Conservation (phyloP, 2,797 vertebrate genomes). For the Acrossocheilus fasciatus region DNA sequence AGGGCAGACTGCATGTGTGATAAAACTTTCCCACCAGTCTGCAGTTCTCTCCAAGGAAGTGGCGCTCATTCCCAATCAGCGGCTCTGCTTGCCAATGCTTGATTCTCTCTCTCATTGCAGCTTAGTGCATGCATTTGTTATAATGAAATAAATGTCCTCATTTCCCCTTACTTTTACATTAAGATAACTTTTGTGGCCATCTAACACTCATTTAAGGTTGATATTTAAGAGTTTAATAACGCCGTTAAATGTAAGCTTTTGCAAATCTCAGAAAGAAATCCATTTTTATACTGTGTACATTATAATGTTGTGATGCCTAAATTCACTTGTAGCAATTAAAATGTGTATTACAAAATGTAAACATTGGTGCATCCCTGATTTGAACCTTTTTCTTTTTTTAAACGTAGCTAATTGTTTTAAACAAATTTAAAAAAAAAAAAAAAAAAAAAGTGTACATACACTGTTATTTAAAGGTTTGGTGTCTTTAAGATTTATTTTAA, state of each 20-base stretch:
- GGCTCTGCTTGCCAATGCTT: constrained; percentile 28
- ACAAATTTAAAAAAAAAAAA: too few relatives aligned
- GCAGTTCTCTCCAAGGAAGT: constrained; percentile 51
- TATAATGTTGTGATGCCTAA: background rate
- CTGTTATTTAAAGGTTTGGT: background rate
- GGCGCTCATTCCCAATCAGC: constrained; percentile 34
- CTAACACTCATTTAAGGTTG: too few relatives aligned
- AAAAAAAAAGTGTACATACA: background rate
- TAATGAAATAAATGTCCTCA: background rate
- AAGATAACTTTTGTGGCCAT: too few relatives aligned
- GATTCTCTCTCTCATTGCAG: background rate
- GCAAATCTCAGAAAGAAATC: too few relatives aligned
- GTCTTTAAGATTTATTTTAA: background rate
- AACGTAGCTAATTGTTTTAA: too few relatives aligned
- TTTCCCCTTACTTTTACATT: background rate
- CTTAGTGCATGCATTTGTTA: background rate
- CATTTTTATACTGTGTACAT: too few relatives aligned
- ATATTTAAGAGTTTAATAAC: too few relatives aligned
- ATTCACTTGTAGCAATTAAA: background rate
- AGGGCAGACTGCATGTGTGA: constrained; percentile 43
- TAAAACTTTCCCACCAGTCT: constrained; percentile 56
- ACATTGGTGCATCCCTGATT: too few relatives aligned
- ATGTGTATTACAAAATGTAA: background rate
- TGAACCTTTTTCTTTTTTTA: too few relatives aligned
- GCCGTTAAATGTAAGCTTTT: too few relatives aligned